Conservation (phyloP, 2,888 invertebrate genomes). For the Drosophila rubida region DNA sequence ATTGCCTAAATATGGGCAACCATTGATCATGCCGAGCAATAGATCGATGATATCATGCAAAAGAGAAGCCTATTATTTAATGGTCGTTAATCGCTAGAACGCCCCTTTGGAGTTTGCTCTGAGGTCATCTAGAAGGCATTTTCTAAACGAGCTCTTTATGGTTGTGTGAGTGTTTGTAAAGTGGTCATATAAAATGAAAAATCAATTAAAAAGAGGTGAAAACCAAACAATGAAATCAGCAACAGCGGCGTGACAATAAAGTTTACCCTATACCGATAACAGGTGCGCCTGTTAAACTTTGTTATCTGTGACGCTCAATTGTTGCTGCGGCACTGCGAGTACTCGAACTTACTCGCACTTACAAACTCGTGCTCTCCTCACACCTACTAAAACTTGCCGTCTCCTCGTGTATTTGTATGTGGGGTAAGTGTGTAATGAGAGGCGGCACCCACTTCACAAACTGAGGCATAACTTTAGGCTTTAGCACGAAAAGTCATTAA, state of each 20-base stretch:
- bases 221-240: slow-evolving; percentile 68
- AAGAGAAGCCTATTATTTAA: slow-evolving; percentile 26
- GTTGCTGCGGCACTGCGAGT: slow-evolving; percentile 4
- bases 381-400: neutral
- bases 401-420: neutral
- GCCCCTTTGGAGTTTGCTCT: slow-evolving; percentile 35
- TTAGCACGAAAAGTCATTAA: slow-evolving; percentile 51
- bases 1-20: slow-evolving; percentile 7
- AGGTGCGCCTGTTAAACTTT: slow-evolving; percentile 43
- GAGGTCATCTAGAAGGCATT: slow-evolving; percentile 69
- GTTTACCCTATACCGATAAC: slow-evolving; percentile 68
- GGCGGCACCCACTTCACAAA: slow-evolving; percentile 33
- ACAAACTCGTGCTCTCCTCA: slow-evolving; percentile 2
- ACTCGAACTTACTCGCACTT: slow-evolving; percentile 6
- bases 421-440: slow-evolving; percentile 24
- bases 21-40: neutral
- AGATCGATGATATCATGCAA: slow-evolving; percentile 27
- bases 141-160: slow-evolving; percentile 9
- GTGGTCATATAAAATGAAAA: slow-evolving; percentile 53
- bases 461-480: slow-evolving; percentile 74
- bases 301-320: slow-evolving; percentile 53
- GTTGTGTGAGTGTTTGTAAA: slow-evolving; percentile 37
- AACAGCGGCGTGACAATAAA: slow-evolving; percentile 62
- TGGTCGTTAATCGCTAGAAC: slow-evolving; percentile 25
- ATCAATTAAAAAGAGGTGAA: slow-evolving; percentile 75